Base-by-base conservation (phyloP, 2,113 vertebrate genomes). In the Syngnathus typhle region DNA sequence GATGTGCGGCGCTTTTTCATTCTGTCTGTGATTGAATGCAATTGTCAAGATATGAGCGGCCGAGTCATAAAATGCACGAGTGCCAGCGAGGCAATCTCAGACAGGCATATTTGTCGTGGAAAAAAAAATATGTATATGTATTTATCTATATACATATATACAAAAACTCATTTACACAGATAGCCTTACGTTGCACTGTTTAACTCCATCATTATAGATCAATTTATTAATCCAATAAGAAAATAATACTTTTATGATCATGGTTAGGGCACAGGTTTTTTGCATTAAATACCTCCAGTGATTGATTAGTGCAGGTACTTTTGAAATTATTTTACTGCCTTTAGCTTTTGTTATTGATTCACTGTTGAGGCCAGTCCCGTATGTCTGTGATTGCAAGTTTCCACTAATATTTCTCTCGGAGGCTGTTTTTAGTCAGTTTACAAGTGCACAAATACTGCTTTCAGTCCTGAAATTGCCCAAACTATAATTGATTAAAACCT, bases 401-500 rank as follows among this genome's bases (percentile, higher is more conserved):
- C 19, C 46, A 47, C 21, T 68, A 60, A 74, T 60, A 64, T 70
- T 69, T 72, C 49, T 78, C 80, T 83, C 70, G 8, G 36, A 61
- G 11, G 38, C 10, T 21, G 1, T 59, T 59, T 59, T 36, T 59
- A 37, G 7, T 56, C 65, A 43, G 13, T 67, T 70, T 68, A 67
- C 44, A 46, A 46, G 44, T 46, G 15, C 70, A 80, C 49, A 37
- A 65, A 71, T 32, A 38, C 16, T 61, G 43, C 61, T 73, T 75
- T 84, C 73, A 61, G 41, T 59, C 36, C 60, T 65, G 68, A 78
- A 70, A 80, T 75, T 55, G 60, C 54, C 4, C 11, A 36, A 58
- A 74, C n/a, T 75, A 65, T 80, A 79, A 80, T 61, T 75, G 77
- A 85, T 82, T 75, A 75, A 76, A 83, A 77, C 68, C 67, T 67